Base-by-base conservation (phyloP, 2,888 invertebrate genomes). In the Caenorhabditis afra region DNA sequence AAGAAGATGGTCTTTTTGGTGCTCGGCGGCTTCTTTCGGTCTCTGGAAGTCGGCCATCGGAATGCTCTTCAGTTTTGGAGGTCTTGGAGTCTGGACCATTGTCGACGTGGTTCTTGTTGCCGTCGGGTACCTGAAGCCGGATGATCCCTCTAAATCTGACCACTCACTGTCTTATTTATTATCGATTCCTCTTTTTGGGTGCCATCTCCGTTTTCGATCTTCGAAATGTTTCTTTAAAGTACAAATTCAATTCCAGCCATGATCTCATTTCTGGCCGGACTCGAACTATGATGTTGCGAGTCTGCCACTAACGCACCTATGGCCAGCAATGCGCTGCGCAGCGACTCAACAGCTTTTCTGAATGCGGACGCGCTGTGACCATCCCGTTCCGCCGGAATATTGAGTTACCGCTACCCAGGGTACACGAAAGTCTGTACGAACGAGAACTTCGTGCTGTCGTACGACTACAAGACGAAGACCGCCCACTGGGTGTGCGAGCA, bases 31-130 rank as follows among this genome's bases (percentile, higher is more conserved):
- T 99, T 99, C 91, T 99, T 92, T 99, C 39, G 99, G 99, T 0
- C 95, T 97, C 87, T 99, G 98, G 98, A 96, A 97, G 91, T 97
- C 97, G 91, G 99, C 97, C 7, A 96, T 99, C 82, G 99, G 99
- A 11, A 99, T 99, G 92, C 92, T 99, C 23, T 99, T 99, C 90
- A 98, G 97, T 91, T 99, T 99, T 91, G 99, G 99, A 58, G 99
- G 99, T 5, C 92, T 99, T 7, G 80, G 99, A 57, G 96, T 99
- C 0, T 99, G 99, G 99, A 99, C 98, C 0, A 92, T 99, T 55
- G 95, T 99, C 50, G 99, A 99, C 92, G 97, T 98, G 50, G 94
- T 98, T 82, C 93, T 99, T n/a, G 97, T 99, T 90, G 96, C 96
- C 35, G 94, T 96, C 85, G 96, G 97, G 90, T 99, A 99, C 91